phyloP scores from a whole-genome alignment of 2,888 invertebrate species.

The Cheilosia soror region DNA sequence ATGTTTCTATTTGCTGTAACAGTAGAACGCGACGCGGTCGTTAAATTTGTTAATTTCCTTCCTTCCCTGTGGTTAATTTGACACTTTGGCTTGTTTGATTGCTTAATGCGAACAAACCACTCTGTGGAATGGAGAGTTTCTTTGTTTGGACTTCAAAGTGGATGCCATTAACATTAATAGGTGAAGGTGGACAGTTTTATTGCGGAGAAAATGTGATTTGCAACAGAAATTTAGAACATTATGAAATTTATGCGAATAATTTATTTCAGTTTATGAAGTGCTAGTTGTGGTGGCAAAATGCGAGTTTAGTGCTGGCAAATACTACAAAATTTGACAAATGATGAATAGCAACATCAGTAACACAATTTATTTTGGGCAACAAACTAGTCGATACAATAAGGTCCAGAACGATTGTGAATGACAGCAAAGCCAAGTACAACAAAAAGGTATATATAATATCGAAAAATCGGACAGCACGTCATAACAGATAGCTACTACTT shows the following conservation, averaged over 20 bases:
- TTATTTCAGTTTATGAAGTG: conserved; percentile 6
- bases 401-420: no score
- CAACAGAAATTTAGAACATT: conserved; percentile 15
- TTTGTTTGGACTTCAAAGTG: conserved; percentile 34
- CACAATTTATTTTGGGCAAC: no score
- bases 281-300: neutral
- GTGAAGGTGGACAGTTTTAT: conserved; percentile 30
- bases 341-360: no score
- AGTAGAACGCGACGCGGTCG: conserved; percentile 5
- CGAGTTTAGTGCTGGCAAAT: neutral
- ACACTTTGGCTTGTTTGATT: conserved; percentile 37
- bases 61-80: conserved; percentile 5
- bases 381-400: no score
- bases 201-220: conserved; percentile 40
- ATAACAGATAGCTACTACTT: no score
- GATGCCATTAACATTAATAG: conserved; percentile 21
- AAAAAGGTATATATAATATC: no score
- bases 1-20: neutral
- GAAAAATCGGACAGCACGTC: no score
- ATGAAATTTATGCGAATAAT: conserved; percentile 8
- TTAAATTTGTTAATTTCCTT: conserved; percentile 30
- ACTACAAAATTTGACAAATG: neutral
- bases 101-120: conserved; percentile 18
- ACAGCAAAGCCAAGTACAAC: no score
- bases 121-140: neutral